These are phyloP conservation scores for Sander lucioperca DNA, from an alignment of 2,113 vertebrate species.

Conservation along the genomic window DNA sequence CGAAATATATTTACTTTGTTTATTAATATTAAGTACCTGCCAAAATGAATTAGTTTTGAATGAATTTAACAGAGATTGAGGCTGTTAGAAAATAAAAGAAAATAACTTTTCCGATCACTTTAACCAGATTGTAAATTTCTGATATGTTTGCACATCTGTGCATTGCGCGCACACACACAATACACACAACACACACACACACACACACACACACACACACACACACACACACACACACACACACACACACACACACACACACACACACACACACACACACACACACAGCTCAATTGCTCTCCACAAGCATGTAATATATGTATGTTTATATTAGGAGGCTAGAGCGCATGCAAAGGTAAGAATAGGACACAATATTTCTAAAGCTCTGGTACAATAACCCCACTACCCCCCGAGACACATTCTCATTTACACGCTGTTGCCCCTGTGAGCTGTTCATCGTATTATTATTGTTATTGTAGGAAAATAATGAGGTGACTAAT, in stretches of 20 bases:
- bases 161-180: not conserved
- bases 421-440: slow-evolving; percentile 59
- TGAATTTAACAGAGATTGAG: not conserved
- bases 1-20: not conserved
- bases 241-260: not conserved
- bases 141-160: not conserved
- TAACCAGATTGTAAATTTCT: not conserved
- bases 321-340: slow-evolving; percentile 88
- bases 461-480: slow-evolving; percentile 49
- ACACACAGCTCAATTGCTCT: slow-evolving; percentile 44
- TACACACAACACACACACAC: not conserved
- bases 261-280: slow-evolving; percentile 31
- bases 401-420: slow-evolving; percentile 57
- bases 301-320: slow-evolving; percentile 83
- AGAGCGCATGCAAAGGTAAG: slow-evolving; percentile 84
- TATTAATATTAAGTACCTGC: not conserved
- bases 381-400: slow-evolving; percentile 63
- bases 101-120: not conserved
- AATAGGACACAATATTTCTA: slow-evolving; percentile 84
- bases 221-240: slow-evolving; percentile 14
- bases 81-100: not conserved
- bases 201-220: slow-evolving; percentile 15
- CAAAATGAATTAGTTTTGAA: not conserved
- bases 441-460: slow-evolving; percentile 65
- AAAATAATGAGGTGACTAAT: slow-evolving; percentile 61